These are phyloP conservation scores for Baccha elongata DNA, from an alignment of 2,888 invertebrate species.

Conservation along the genomic window DNA sequence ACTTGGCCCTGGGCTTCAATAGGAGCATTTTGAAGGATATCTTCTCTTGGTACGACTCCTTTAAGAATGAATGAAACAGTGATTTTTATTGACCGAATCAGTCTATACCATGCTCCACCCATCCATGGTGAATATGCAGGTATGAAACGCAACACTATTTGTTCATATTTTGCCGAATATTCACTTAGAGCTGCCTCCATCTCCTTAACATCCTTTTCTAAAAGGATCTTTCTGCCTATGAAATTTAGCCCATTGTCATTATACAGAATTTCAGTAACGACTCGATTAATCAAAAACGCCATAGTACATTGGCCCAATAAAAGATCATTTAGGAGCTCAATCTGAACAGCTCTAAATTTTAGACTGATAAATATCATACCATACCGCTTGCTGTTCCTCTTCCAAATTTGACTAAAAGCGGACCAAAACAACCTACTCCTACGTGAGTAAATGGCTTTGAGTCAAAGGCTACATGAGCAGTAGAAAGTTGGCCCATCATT, in stretches of 20 bases:
- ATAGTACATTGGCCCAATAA: background rate
- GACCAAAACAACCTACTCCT: too few species aligned
- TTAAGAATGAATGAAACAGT: conserved; percentile 11
- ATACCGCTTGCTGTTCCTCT: background rate
- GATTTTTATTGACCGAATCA: conserved; percentile 11
- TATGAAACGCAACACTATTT: conserved; percentile 15
- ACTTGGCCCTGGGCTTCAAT: background rate
- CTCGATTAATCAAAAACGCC: conserved; percentile 1
- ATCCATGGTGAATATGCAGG: conserved; percentile 20
- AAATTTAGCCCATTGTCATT: conserved; percentile 19
- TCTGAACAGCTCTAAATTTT: background rate
- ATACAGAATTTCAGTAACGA: conserved; percentile 3
- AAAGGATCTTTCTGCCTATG: conserved; percentile 1
- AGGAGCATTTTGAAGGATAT: background rate
- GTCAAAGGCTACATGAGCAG: too few species aligned
- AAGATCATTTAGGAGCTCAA: too few species aligned
- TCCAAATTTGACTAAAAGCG: too few species aligned
- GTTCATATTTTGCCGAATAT: conserved; percentile 8
- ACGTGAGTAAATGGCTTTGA: too few species aligned
- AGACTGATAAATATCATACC: conserved; percentile 19
- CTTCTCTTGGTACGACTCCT: background rate
- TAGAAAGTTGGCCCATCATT: too few species aligned
- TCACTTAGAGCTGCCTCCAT: conserved; percentile 7
- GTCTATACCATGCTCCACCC: conserved; percentile 10
- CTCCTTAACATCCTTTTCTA: conserved; percentile 15